Conservation (phyloP, 2,888 invertebrate species). For the Malthinus flaveolus region DNA sequence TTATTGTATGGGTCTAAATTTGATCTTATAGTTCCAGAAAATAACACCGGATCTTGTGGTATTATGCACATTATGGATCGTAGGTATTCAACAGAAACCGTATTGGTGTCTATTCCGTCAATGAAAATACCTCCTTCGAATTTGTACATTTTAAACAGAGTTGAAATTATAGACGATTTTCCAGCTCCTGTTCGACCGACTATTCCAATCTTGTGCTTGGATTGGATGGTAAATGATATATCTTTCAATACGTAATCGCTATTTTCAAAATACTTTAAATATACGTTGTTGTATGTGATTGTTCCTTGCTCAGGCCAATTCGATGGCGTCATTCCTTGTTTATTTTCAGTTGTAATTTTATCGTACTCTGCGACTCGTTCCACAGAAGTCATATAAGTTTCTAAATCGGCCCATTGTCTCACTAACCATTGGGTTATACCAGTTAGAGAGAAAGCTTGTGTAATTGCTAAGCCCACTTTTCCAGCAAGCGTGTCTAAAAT, state of each 20-base stretch:
- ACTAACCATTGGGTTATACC: conserved; percentile 68
- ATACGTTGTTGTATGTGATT: conserved; percentile 68
- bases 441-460: conserved; percentile 77
- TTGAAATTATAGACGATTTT: conserved; percentile 74
- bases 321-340: conserved; percentile 56
- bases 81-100: conserved; percentile 72
- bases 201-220: conserved; percentile 73
- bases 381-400: conserved; percentile 85
- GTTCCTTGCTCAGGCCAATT: conserved; percentile 74
- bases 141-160: conserved; percentile 78
- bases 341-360: conserved; percentile 53
- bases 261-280: conserved; percentile 70
- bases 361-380: conserved; percentile 68
- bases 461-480: conserved; percentile 79
- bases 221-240: conserved; percentile 66
- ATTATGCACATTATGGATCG: conserved; percentile 79
- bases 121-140: conserved; percentile 77
- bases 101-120: conserved; percentile 72
- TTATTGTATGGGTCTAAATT: conserved; percentile 87
- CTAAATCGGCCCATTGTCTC: conserved; percentile 83
- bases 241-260: conserved; percentile 74
- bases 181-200: conserved; percentile 84
- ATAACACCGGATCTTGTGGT: conserved; percentile 82
- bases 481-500: conserved; percentile 64
- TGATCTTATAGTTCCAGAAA: conserved; percentile 81